These are phyloP conservation scores for Pammene aurita DNA, from an alignment of 2,888 invertebrate genomes.

Conservation along the genomic window DNA sequence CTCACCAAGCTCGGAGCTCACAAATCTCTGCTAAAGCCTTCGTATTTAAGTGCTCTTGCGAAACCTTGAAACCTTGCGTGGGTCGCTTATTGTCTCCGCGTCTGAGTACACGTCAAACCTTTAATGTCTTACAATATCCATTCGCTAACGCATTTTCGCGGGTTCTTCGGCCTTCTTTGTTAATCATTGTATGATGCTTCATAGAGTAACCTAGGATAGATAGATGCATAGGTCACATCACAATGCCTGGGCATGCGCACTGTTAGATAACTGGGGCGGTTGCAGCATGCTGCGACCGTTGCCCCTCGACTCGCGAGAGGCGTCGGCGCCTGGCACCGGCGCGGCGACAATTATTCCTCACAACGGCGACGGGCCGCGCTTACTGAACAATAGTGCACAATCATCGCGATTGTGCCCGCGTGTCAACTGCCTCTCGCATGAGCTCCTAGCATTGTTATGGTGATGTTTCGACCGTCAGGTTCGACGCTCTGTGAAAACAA, in stretches of 20 bases:
- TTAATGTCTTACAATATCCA: constrained; percentile 26
- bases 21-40: constrained; percentile 42
- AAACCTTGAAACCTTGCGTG: constrained; percentile 47
- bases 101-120: constrained; percentile 30
- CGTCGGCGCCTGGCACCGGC: constrained; percentile 57
- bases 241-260: constrained; percentile 48
- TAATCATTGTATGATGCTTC: not conserved
- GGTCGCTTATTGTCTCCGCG: constrained; percentile 41
- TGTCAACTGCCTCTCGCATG: constrained; percentile 76
- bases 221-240: constrained; percentile 52
- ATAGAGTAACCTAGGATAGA: not conserved
- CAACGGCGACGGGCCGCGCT: constrained; percentile 52
- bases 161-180: not conserved
- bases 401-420: constrained; percentile 68
- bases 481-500: constrained; percentile 72
- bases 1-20: constrained; percentile 39
- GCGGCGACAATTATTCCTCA: constrained; percentile 61
- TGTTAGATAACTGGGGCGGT: constrained; percentile 57
- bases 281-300: constrained; percentile 53
- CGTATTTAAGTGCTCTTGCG: constrained; percentile 43
- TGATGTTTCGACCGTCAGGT: constrained; percentile 67
- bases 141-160: not conserved
- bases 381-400: constrained; percentile 76
- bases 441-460: constrained; percentile 74
- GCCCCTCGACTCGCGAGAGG: constrained; percentile 54